Evolutionary conservation across 2,888 invertebrate genomes (phyloP).

Genomic region (Brenthis ino): DNA sequence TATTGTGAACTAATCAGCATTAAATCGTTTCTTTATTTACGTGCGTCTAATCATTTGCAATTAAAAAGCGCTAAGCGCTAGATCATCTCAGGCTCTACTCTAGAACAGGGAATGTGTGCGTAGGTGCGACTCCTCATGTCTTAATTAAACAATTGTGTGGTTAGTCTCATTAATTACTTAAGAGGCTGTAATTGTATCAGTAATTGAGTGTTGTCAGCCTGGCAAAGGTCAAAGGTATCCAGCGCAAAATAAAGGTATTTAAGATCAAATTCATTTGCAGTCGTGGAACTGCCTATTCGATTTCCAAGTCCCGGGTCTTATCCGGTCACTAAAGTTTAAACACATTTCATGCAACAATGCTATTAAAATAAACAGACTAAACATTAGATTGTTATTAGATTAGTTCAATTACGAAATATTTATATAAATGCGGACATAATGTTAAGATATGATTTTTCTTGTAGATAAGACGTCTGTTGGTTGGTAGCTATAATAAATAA

Average conservation of each 20-base stretch:
- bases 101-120: constrained; percentile 39
- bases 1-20: too few relatives aligned
- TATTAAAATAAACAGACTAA: not conserved
- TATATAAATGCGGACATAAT: too few relatives aligned
- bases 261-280: constrained; percentile 54
- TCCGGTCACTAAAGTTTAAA: not conserved
- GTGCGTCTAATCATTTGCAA: too few relatives aligned
- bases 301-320: constrained; percentile 32
- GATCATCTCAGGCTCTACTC: not conserved
- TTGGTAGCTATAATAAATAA: too few relatives aligned
- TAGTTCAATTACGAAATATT: not conserved
- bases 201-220: constrained; percentile 45
- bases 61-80: not conserved
- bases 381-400: not conserved
- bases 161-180: constrained; percentile 52
- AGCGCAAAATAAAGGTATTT: constrained; percentile 54
- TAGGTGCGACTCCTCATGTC: constrained; percentile 55
- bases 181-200: constrained; percentile 44
- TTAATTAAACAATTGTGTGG: constrained; percentile 66
- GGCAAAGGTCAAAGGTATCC: constrained; percentile 67
- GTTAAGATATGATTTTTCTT: too few relatives aligned
- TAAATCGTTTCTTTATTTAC: too few relatives aligned
- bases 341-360: not conserved
- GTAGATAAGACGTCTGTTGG: too few relatives aligned
- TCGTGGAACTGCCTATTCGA: constrained; percentile 52